Evolutionary conservation across 2,888 invertebrate genomes (phyloP).

Genomic region (Syrista parreyssii): DNA sequence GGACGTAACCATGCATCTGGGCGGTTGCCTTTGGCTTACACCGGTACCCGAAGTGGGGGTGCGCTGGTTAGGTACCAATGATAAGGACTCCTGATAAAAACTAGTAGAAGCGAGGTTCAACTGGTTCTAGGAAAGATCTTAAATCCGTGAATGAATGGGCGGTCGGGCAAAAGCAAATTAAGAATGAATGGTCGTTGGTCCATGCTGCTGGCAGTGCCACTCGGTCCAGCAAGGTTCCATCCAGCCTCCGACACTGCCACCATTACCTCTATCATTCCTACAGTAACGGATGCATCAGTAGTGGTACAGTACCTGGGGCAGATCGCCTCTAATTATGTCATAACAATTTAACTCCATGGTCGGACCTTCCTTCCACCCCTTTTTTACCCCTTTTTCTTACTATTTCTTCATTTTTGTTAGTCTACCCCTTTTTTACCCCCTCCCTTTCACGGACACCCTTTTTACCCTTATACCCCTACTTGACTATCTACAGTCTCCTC

Average conservation of each 20-base stretch:
- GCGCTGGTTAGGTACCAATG: neutral
- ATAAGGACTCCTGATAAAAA: neutral
- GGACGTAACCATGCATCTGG: neutral
- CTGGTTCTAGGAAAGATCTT: conserved; percentile 50
- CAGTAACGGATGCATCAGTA: neutral
- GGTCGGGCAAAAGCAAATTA: conserved; percentile 45
- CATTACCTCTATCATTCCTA: neutral
- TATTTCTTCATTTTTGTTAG: conserved; percentile 8
- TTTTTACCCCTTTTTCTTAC: conserved; percentile 8
- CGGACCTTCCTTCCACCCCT: conserved; percentile 9
- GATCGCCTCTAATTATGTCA: conserved; percentile 62
- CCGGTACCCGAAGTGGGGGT: neutral
- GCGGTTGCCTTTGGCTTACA: neutral
- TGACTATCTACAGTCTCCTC: conserved; percentile 3
- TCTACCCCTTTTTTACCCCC: neutral
- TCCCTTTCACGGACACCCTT: neutral
- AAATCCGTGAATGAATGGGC: conserved; percentile 57
- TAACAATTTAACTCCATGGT: conserved; percentile 57
- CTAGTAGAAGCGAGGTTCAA: neutral
- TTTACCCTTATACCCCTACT: neutral
- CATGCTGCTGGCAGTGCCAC: conserved; percentile 31
- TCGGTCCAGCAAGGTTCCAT: conserved; percentile 33
- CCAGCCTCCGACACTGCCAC: conserved; percentile 17
- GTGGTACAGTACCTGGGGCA: conserved; percentile 15
- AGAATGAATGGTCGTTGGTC: conserved; percentile 55